phyloP scores from a whole-genome alignment of 2,888 invertebrate species.

The Agelastica alni region DNA sequence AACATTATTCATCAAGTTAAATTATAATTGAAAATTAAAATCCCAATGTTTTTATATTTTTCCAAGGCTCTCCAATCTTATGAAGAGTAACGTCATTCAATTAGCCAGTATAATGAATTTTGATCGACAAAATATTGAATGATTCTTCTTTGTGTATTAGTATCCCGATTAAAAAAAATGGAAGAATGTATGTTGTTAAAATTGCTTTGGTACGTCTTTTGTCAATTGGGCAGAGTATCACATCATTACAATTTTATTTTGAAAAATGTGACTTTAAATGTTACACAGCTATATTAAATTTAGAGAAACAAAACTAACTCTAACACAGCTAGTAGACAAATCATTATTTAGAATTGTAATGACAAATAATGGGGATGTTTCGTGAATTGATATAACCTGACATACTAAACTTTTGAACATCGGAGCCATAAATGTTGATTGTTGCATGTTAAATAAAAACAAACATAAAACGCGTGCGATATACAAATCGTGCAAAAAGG shows the following conservation, averaged over 20 bases:
- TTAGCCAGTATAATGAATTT: neutral
- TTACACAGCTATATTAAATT: no score
- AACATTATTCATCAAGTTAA: neutral
- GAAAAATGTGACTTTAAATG: neutral
- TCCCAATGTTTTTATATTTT: no score
- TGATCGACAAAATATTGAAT: neutral
- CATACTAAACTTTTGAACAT: conserved; percentile 31
- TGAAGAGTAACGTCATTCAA: no score
- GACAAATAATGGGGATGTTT: conserved; percentile 5
- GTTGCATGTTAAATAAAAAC: conserved; percentile 50
- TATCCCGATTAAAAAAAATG: no score
- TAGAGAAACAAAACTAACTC: neutral
- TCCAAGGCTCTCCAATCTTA: no score
- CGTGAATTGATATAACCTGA: conserved; percentile 27
- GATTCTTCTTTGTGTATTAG: neutral
- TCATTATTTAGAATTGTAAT: conserved; percentile 10
- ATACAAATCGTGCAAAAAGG: conserved; percentile 25
- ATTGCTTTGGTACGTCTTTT: no score
- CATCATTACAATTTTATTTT: neutral
- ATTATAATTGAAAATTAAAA: conserved; percentile 1
- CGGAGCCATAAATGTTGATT: conserved; percentile 51
- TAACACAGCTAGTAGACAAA: conserved; percentile 2
- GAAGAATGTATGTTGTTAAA: no score
- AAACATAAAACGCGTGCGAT: conserved; percentile 26
- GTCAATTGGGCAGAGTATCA: neutral